Percentiles rank a stretch among this genome's conserved stretches.
phyloP scores from a whole-genome alignment of 2,113 vertebrate genomes.

The Micronisus gabar region DNA sequence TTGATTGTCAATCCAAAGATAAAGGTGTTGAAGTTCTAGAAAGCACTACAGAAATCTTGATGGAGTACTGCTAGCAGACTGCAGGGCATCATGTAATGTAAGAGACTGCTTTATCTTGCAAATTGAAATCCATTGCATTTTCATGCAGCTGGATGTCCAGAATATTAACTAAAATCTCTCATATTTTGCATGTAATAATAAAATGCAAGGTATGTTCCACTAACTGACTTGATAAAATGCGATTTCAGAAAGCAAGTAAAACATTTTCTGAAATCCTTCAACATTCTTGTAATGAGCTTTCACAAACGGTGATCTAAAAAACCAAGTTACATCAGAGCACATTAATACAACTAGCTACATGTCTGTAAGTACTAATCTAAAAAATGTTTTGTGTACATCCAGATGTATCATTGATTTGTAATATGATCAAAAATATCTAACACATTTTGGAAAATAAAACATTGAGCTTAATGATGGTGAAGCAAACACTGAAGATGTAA shows the following conservation, averaged over 20 bases:
- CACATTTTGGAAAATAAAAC: background rate
- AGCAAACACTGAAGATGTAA: background rate
- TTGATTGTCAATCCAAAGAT: conserved; percentile 37
- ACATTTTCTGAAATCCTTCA: background rate
- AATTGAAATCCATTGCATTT: conserved; percentile 28
- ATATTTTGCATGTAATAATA: conserved; percentile 20
- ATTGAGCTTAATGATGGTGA: background rate
- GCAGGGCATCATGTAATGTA: background rate
- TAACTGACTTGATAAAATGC: background rate
- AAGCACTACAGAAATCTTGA: conserved; percentile 34
- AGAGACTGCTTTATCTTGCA: conserved; percentile 7
- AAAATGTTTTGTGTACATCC: background rate
- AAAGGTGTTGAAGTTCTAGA: conserved; percentile 33
- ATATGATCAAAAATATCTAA: background rate
- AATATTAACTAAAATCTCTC: conserved; percentile 39
- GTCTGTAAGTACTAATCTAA: background rate
- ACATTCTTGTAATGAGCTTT: background rate
- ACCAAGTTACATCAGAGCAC: background rate
- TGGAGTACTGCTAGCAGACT: conserved; percentile 38
- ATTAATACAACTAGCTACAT: background rate
- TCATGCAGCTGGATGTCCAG: conserved; percentile 40
- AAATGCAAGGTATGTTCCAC: background rate
- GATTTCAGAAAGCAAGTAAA: background rate
- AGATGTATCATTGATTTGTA: background rate
- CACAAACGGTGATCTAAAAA: background rate